Evolutionary conservation across 2,113 vertebrate genomes (phyloP).

Genomic region (Andinoacara biseriatus): DNA sequence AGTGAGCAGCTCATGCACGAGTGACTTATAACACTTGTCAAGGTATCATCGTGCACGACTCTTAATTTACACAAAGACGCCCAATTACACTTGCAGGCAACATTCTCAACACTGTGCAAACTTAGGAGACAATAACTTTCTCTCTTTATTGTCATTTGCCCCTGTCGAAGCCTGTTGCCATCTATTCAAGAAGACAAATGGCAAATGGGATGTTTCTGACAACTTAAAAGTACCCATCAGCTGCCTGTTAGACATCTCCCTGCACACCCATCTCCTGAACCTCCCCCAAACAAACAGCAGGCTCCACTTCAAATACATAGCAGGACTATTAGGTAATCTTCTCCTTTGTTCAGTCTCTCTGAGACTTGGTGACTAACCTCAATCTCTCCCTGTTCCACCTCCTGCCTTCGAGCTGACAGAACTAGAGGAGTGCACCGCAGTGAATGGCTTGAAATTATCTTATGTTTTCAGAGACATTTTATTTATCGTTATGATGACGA

Average conservation of each 20-base stretch:
- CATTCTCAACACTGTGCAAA: conserved; percentile 36
- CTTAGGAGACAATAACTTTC: conserved; percentile 54
- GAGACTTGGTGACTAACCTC: conserved; percentile 85
- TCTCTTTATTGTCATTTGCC: conserved; percentile 30
- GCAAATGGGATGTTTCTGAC: conserved; percentile 70
- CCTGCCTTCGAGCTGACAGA: conserved; percentile 68
- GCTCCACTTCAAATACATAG: conserved; percentile 88
- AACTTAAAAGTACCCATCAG: conserved; percentile 82
- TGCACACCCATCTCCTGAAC: conserved; percentile 79
- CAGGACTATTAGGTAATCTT: conserved; percentile 89
- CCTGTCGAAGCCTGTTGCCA: conserved; percentile 40
- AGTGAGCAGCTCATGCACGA: not conserved
- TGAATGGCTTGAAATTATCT: conserved; percentile 40
- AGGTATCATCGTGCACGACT: conserved; percentile 27
- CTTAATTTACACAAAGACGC: conserved; percentile 54
- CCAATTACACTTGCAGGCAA: conserved; percentile 48
- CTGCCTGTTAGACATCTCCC: conserved; percentile 80
- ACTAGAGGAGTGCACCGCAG: conserved; percentile 22
- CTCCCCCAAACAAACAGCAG: conserved; percentile 88
- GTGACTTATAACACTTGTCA: conserved; percentile 31
- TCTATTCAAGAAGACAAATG: conserved; percentile 53
- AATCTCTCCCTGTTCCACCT: conserved; percentile 79
- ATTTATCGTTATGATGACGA: conserved; percentile 57
- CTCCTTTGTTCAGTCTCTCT: conserved; percentile 87
- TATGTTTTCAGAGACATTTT: conserved; percentile 11